A percentile compares a stretch with the other conserved stretches of the same genome.
phyloP scores from a whole-genome alignment of 1,140 invertebrate species.

The Halictus rubicundus region DNA sequence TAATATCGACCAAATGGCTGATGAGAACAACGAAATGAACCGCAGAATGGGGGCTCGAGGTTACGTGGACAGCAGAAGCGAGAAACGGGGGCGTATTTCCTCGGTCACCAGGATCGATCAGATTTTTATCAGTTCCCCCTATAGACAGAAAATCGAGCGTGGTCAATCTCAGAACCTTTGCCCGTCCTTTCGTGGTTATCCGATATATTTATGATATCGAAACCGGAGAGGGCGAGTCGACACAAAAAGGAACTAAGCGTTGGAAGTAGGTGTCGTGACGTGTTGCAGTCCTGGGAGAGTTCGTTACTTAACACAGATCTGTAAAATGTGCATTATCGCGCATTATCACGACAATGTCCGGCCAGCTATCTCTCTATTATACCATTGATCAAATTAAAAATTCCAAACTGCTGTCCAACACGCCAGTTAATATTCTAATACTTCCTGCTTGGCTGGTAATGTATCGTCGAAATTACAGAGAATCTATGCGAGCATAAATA shows the following conservation, averaged over 20 bases:
- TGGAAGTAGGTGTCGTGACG: constrained; percentile 9
- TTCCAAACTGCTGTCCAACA: no score
- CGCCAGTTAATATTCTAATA: no score
- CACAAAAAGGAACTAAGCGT: constrained; percentile 14
- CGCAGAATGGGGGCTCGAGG: not conserved
- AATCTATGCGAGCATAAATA: no score
- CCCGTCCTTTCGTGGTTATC: not conserved
- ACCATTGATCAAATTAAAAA: no score
- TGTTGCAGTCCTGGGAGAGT: not conserved
- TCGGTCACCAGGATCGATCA: not conserved
- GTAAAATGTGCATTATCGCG: no score
- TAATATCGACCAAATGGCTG: no score
- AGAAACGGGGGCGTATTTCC: not conserved
- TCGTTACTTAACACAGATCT: not conserved
- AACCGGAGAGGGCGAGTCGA: constrained; percentile 9
- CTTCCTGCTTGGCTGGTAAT: no score
- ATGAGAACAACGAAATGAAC: not conserved
- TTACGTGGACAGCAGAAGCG: not conserved
- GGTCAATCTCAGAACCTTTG: constrained; percentile 3
- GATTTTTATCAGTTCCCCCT: not conserved
- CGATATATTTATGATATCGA: constrained; percentile 31
- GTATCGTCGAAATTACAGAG: no score
- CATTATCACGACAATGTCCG: no score
- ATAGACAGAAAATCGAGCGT: not conserved
- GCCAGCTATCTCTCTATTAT: no score